Percentiles rank a stretch among this genome's conserved stretches.
Evolutionary conservation across 2,888 invertebrate species (phyloP).

Genomic region (Lasioglossum figueresi): DNA sequence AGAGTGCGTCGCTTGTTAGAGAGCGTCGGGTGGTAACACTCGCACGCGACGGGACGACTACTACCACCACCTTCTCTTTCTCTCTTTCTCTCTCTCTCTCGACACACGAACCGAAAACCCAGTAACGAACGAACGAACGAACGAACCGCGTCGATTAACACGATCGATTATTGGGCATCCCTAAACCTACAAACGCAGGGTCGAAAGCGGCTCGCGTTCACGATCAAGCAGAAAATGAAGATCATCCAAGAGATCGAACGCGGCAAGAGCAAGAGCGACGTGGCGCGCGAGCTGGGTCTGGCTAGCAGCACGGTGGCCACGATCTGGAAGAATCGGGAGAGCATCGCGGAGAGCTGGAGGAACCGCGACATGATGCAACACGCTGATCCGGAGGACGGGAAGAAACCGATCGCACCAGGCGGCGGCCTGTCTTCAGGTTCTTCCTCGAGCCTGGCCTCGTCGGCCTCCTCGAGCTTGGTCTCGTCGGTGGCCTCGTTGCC

Average conservation of each 20-base stretch:
- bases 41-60: conserved; percentile 36
- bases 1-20: conserved; percentile 40
- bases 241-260: conserved; percentile 86
- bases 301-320: conserved; percentile 86
- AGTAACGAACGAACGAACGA: conserved; percentile 25
- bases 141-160: conserved; percentile 57
- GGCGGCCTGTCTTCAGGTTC: neutral
- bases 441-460: conserved; percentile 30
- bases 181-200: conserved; percentile 83
- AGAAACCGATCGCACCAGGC: conserved; percentile 55
- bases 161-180: conserved; percentile 75
- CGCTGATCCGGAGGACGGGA: conserved; percentile 74
- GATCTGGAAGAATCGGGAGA: conserved; percentile 86
- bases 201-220: conserved; percentile 87
- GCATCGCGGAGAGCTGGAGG: conserved; percentile 84
- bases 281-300: conserved; percentile 85
- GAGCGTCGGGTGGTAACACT: conserved; percentile 36
- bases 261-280: conserved; percentile 86
- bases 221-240: conserved; percentile 87
- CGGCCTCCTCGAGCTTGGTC: neutral
- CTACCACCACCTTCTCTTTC: no score
- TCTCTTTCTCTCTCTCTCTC: neutral
- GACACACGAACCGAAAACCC: conserved; percentile 8
- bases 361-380: conserved; percentile 82
- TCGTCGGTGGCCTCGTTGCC: conserved; percentile 38